phyloP scores from a whole-genome alignment of 2,113 vertebrate genomes.

The Ptyas mucosa region DNA sequence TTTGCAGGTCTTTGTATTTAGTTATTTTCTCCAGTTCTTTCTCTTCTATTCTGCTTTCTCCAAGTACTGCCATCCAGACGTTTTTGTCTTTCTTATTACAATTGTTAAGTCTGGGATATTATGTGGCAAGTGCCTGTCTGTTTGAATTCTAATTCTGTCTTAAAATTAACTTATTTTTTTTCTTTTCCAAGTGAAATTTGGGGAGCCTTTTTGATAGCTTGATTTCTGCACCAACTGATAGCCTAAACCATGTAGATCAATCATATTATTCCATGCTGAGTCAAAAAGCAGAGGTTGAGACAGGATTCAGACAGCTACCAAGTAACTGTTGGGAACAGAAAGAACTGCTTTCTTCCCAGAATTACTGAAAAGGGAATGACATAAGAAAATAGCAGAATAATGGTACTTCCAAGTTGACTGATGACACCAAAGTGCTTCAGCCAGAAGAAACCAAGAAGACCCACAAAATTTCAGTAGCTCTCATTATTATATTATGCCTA shows the following conservation, averaged over 20 bases:
- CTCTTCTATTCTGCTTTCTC: too few relatives aligned
- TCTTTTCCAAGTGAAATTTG: background rate
- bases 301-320: background rate
- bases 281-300: background rate
- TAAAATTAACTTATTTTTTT: constrained; percentile 1
- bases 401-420: background rate
- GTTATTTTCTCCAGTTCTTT: too few relatives aligned
- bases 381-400: background rate
- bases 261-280: background rate
- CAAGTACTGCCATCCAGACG: too few relatives aligned
- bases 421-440: background rate
- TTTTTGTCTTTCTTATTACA: too few relatives aligned
- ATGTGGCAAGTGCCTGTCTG: too few relatives aligned
- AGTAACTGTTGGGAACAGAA: background rate
- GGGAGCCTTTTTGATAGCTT: background rate
- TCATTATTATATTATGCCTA: background rate
- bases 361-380: background rate
- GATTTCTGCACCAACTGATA: background rate
- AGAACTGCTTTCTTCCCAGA: background rate
- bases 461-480: background rate
- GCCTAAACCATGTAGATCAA: background rate
- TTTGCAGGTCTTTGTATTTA: too few relatives aligned
- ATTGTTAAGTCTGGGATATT: too few relatives aligned
- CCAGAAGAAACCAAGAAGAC: background rate
- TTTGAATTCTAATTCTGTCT: background rate